Base-by-base conservation (phyloP, 2,797 vertebrate species). In the Rhinichthys osculus region DNA sequence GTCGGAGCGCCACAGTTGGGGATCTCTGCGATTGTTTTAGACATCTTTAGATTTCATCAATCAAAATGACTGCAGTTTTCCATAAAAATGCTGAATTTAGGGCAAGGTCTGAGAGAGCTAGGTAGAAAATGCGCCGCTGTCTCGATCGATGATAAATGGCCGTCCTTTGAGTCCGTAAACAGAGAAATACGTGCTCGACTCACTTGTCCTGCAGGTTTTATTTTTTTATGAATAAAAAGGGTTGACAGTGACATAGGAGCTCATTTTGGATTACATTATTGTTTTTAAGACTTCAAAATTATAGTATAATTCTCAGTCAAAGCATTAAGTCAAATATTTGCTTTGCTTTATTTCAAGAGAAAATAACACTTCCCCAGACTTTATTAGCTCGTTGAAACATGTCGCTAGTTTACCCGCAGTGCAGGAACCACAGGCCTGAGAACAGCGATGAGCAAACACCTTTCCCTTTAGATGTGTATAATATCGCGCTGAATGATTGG, bases 51-150 rank as follows among this genome's bases (percentile, higher is more conserved):
- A 99, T 99, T 99, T 99, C 98, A 99, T 99, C 98, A 99, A 99
- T 99, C 98, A 99, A 99, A 99, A 97, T 99, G 98, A 99, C 98
- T 99, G 97, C 98, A 96, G 98, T 99, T 99, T 99, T 99, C 98
- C 98, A 99, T 99, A 98, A 99, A 99, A 99, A 95, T 97, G 95
- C 97, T 97, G 97, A 98, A 98, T 99, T 99, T 97, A 96, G 97
- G 97, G 96, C 96, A 97, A 97, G 96, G 96, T 96, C 96, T 96
- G 96, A 97, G 96, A 95, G 96, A 96, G 95, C 96, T 95, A 99
- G 97, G 97, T 98, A 97, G 92, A 98, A 98, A 98, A 97, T 98
- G 96, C 93, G 96, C 93, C 96, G 97, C 97, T 99, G 98, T 99
- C 98, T 97, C 94, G 93, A 96, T 94, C 95, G 97, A 99, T 99